Evolutionary conservation across 2,113 vertebrate genomes (phyloP).

Genomic region (Heterotilapia buettikoferi): DNA sequence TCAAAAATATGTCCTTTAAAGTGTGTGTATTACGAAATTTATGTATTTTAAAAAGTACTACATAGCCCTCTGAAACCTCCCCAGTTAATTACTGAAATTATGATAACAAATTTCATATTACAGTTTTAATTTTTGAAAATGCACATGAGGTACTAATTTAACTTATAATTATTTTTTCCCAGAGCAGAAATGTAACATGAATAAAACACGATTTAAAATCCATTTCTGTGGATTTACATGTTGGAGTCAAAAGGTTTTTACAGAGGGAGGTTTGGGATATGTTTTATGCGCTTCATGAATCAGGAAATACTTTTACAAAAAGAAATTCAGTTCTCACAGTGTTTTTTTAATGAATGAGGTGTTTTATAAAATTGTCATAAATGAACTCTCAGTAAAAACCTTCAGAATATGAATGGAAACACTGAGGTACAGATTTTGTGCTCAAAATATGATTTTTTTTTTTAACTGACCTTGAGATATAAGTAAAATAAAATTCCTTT

Average conservation of each 20-base stretch:
- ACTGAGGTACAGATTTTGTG: fast-evolving
- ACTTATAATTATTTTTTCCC: not conserved
- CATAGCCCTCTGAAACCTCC: not conserved
- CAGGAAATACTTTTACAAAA: not conserved
- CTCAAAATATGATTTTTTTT: not conserved
- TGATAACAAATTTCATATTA: not conserved
- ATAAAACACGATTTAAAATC: not conserved
- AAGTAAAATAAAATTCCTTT: not conserved
- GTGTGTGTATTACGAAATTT: not conserved
- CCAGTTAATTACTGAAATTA: not conserved
- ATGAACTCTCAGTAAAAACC: not conserved
- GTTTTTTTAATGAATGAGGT: not conserved
- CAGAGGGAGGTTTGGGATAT: not conserved
- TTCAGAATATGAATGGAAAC: not conserved
- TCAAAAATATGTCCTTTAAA: not conserved
- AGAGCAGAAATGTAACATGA: not conserved
- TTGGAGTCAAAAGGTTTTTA: not conserved
- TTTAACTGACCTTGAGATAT: fast-evolving
- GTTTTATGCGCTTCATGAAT: not conserved
- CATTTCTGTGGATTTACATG: not conserved
- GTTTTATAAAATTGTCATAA: not conserved
- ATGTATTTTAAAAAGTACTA: not conserved
- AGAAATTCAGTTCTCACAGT: not conserved
- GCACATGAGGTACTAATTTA: not conserved
- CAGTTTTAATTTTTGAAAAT: not conserved